Evolutionary conservation across 2,797 vertebrate genomes (phyloP), one percentile per base, ranked within the genome.

Genomic region (Geotrypetes seraphini): DNA sequence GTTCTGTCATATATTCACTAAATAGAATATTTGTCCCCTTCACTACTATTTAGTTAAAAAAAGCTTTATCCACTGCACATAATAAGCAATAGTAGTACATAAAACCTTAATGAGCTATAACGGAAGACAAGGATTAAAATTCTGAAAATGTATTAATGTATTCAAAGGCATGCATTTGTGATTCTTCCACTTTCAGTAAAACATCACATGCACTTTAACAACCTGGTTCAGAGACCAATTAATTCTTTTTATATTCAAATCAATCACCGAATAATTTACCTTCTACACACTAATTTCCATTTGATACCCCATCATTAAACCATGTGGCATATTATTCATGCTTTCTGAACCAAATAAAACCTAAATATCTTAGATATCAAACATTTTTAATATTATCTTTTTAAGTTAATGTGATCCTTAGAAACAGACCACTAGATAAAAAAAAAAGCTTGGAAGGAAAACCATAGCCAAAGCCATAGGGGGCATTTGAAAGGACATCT

Each of bases 191-290:
- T 73, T 69, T 60, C 51, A 31, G 71, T 73, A 78, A 79, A 81
- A 78, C n/a, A 86, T 82, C 80, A 80, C 69, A 86, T 61, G 42
- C 22, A 34, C 72, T 88, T 87, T 87, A 88, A 90, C 80, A 82
- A 80, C 67, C 66, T 74, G 57, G 63, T 84, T 82, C 79, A 78
- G 74, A 76, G 77, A 70, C 68, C 78, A 81, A 75, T 85, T 84
- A 83, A 81, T 78, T 73, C 71, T 74, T n/a, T 76, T 85, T 75
- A 85, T 79, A 74, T 74, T 71, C 73, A 83, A 88, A 86, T 87
- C 84, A 86, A 82, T 87, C 80, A 81, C 53, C 44, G 50, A 74
- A 71, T 67, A 64, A 73, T 71, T 66, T 61, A 55, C 52, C 39
- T 60, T 55, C 57, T 64, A 54, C 64, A 57, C 41, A 42, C 51